Evolutionary conservation across 2,888 invertebrate species (phyloP).

Genomic region (Loripinus fragilis): DNA sequence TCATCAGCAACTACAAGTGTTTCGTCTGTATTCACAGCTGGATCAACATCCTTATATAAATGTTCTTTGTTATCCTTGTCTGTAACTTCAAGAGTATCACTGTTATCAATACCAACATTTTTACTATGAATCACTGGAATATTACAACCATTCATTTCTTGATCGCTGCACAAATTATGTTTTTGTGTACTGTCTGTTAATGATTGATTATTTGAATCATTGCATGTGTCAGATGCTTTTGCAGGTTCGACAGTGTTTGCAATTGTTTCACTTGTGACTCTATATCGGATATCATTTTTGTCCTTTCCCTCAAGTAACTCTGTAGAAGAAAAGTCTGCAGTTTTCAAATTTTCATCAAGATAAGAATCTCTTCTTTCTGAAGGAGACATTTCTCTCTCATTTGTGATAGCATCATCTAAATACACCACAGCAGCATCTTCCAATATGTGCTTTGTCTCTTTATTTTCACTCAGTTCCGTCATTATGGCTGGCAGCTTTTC

Average conservation of each 20-base stretch:
- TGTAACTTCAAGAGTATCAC: not conserved
- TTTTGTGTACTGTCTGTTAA: not conserved
- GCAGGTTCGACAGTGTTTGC: not conserved
- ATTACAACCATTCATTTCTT: not conserved
- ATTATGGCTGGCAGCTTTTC: too few relatives aligned
- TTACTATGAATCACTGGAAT: not conserved
- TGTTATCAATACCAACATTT: not conserved
- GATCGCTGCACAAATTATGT: not conserved
- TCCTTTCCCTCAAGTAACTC: too few relatives aligned
- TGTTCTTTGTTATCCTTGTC: not conserved
- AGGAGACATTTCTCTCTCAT: not conserved
- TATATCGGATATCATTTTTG: too few relatives aligned
- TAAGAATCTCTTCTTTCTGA: too few relatives aligned
- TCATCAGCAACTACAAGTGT: not conserved
- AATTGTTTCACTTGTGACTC: too few relatives aligned
- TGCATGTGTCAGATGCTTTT: not conserved
- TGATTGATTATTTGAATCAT: not conserved
- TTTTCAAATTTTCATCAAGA: too few relatives aligned
- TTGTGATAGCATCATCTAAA: conserved; percentile 5
- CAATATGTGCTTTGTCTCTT: not conserved
- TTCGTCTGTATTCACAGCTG: not conserved
- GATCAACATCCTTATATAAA: not conserved
- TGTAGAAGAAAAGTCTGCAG: too few relatives aligned
- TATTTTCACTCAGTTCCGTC: not conserved
- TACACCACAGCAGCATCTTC: not conserved